Conservation (phyloP, 1,140 invertebrate genomes). For the Philotrypesis tridentata region DNA sequence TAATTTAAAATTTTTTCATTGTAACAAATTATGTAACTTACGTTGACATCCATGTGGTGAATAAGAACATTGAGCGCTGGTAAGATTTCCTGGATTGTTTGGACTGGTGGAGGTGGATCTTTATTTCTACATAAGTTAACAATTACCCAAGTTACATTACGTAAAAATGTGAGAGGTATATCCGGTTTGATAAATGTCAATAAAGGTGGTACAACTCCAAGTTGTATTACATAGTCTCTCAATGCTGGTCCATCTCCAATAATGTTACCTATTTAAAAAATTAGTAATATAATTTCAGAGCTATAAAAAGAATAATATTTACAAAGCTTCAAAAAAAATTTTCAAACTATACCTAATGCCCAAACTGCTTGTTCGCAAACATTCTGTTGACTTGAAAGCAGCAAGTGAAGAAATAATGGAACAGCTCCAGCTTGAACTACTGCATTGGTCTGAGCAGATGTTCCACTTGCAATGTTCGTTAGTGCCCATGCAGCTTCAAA, state of each 20-base stretch:
- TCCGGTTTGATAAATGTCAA: slow-evolving; percentile 94
- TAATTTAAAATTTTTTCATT: not conserved
- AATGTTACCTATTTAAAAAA: slow-evolving; percentile 80
- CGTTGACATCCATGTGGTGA: slow-evolving; percentile 95
- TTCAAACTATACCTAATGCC: slow-evolving; percentile 85
- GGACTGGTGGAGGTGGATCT: slow-evolving; percentile 90
- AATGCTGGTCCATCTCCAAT: slow-evolving; percentile 94
- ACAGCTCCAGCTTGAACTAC: slow-evolving; percentile 96
- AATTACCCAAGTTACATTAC: slow-evolving; percentile 99
- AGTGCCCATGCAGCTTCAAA: slow-evolving; percentile 99
- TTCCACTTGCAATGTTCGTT: slow-evolving; percentile 99
- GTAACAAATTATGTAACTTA: slow-evolving; percentile 75
- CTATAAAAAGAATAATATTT: slow-evolving; percentile 1
- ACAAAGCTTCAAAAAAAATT: not conserved
- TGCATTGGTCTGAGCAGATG: slow-evolving; percentile 95
- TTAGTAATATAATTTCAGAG: slow-evolving; percentile 28
- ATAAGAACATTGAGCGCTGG: slow-evolving; percentile 96
- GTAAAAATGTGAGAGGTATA: slow-evolving; percentile 92
- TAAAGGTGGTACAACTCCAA: slow-evolving; percentile 92
- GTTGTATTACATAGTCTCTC: slow-evolving; percentile 92
- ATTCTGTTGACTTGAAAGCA: slow-evolving; percentile 95
- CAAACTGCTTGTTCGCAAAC: slow-evolving; percentile 99
- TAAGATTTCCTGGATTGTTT: slow-evolving; percentile 93
- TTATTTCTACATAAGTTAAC: slow-evolving; percentile 98
- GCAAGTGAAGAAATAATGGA: slow-evolving; percentile 92